These are phyloP conservation scores for Coendou prehensilis DNA, from an alignment of 2,797 vertebrate species.

Conservation along the genomic window DNA sequence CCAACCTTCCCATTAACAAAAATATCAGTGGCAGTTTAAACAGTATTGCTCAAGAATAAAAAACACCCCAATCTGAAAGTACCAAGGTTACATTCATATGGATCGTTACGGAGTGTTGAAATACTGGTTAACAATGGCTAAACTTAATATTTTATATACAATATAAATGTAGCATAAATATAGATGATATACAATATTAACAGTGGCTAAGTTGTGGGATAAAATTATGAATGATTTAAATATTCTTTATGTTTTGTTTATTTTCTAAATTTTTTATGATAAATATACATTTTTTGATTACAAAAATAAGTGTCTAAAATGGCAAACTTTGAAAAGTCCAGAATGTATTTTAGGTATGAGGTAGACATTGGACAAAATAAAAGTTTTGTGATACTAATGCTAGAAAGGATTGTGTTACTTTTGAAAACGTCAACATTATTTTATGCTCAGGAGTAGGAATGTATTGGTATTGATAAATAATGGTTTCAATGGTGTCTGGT, in stretches of 20 bases:
- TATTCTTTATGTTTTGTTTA: neutral
- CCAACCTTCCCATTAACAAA: conserved; percentile 93
- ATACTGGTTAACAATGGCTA: conserved; percentile 84
- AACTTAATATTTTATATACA: neutral
- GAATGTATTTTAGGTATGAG: neutral
- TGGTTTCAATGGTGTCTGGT: neutral
- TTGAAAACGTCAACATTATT: neutral
- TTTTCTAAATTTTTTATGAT: conserved; percentile 34
- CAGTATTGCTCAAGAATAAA: conserved; percentile 88
- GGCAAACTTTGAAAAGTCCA: neutral
- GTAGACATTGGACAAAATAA: neutral
- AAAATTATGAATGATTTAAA: neutral
- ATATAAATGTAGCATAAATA: neutral
- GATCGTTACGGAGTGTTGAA: conserved; percentile 88
- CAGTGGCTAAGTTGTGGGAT: neutral
- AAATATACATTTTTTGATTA: neutral
- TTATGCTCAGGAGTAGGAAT: neutral
- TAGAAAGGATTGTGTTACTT: neutral
- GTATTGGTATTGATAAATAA: neutral
- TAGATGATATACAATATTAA: neutral
- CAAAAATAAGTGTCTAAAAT: conserved; percentile 2
- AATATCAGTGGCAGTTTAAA: conserved; percentile 87
- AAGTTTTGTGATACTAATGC: neutral
- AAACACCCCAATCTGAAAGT: conserved; percentile 86
- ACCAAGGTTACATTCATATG: conserved; percentile 91